Percentiles rank a stretch among this genome's conserved stretches.
phyloP scores from a whole-genome alignment of 2,888 invertebrate species.

The Caradrina kadenii region DNA sequence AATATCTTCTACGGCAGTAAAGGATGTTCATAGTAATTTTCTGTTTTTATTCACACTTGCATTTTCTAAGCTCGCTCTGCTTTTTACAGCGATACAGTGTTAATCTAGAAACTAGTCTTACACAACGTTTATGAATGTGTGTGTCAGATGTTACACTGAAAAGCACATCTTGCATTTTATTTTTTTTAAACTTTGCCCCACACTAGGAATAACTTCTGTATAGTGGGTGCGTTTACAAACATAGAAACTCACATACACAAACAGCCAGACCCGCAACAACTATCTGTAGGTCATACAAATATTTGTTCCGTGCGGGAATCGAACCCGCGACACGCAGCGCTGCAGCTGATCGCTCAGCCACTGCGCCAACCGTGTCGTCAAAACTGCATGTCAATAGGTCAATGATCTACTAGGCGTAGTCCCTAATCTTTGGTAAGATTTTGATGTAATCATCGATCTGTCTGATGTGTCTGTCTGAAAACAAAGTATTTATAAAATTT shows the following conservation, averaged over 20 bases:
- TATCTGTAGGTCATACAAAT: too few relatives aligned
- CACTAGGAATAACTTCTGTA: too few relatives aligned
- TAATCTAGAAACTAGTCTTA: background rate
- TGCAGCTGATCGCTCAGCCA: too few relatives aligned
- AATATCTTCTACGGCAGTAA: background rate
- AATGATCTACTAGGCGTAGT: constrained; percentile 1
- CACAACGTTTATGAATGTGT: constrained; percentile 3
- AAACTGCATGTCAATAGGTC: constrained; percentile 27
- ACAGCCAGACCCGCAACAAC: too few relatives aligned
- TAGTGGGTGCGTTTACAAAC: too few relatives aligned
- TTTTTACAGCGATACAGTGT: background rate
- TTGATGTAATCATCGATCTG: background rate
- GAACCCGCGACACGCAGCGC: too few relatives aligned
- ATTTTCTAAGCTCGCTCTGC: background rate
- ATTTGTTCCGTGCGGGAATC: too few relatives aligned
- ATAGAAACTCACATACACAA: too few relatives aligned
- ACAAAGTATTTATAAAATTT: too few relatives aligned
- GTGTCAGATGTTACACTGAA: background rate
- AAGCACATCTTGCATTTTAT: constrained; percentile 18
- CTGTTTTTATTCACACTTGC: background rate
- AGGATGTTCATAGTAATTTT: background rate
- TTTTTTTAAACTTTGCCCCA: too few relatives aligned
- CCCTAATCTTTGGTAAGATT: constrained; percentile 12
- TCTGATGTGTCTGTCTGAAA: too few relatives aligned
- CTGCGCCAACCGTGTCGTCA: too few relatives aligned